Evolutionary conservation across 2,797 vertebrate species (phyloP).

Genomic region (Urosaurus nigricauda): DNA sequence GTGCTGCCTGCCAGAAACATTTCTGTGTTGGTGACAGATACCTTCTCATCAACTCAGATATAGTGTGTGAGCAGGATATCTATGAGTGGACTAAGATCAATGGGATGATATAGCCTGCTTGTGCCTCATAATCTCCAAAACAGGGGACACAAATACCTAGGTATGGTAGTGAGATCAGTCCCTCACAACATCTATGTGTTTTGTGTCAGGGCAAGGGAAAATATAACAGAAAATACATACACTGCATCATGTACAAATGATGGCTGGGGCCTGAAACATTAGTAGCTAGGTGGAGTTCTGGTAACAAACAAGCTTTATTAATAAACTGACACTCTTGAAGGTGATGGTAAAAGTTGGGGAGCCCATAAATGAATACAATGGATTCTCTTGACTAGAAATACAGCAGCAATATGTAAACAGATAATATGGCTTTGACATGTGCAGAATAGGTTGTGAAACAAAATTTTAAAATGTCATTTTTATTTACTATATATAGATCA

Average conservation of each 20-base stretch:
- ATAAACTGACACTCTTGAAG: slow-evolving; percentile 67
- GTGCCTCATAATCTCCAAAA: background rate
- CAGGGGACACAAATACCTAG: slow-evolving; percentile 5
- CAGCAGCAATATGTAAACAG: slow-evolving; percentile 57
- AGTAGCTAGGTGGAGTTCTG: slow-evolving; percentile 55
- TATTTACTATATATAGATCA: slow-evolving; percentile 46
- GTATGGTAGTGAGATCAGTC: slow-evolving; percentile 50
- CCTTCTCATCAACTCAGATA: slow-evolving; percentile 98
- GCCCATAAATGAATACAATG: background rate
- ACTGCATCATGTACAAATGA: slow-evolving; percentile 50
- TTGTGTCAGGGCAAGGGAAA: slow-evolving; percentile 63
- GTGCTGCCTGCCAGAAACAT: slow-evolving; percentile 98
- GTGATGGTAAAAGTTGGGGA: background rate
- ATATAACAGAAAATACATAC: slow-evolving; percentile 43
- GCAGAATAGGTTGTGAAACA: slow-evolving; percentile 70
- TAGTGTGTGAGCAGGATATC: slow-evolving; percentile 99
- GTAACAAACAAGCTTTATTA: slow-evolving; percentile 7
- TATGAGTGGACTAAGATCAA: slow-evolving; percentile 99
- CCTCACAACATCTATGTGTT: slow-evolving; percentile 58
- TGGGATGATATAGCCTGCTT: slow-evolving; percentile 83
- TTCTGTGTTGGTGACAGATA: slow-evolving; percentile 99
- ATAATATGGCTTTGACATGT: slow-evolving; percentile 49
- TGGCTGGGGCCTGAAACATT: slow-evolving; percentile 57
- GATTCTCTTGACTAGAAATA: slow-evolving; percentile 36
- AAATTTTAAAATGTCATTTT: slow-evolving; percentile 49